Percentiles rank a stretch among this genome's conserved stretches.
Conservation (phyloP, 1,140 invertebrate genomes). For the Drosophila guanche region DNA sequence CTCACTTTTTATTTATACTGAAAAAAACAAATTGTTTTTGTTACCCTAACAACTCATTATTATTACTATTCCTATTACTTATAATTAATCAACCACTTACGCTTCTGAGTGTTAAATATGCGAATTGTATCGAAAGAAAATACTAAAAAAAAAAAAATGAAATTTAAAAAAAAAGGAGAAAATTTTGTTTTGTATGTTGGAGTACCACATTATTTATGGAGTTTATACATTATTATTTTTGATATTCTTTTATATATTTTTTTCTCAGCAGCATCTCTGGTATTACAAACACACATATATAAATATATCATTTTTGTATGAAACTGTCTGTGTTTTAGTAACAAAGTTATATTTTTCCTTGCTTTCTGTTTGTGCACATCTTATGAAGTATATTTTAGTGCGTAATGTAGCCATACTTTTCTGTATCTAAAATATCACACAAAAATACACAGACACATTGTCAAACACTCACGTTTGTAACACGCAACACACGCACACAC, state of each 20-base stretch:
- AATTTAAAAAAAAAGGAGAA: constrained; percentile 24
- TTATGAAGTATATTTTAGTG: constrained; percentile 49
- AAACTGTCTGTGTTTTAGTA: constrained; percentile 63
- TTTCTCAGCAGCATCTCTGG: constrained; percentile 24
- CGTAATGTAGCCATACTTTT: constrained; percentile 51
- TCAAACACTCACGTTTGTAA: neutral
- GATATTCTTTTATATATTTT: constrained; percentile 14
- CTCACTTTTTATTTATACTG: constrained; percentile 71
- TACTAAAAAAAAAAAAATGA: constrained; percentile 27
- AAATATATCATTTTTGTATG: constrained; percentile 22
- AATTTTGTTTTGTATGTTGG: constrained; percentile 31
- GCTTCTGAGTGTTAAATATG: constrained; percentile 40
- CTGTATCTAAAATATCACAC: constrained; percentile 57
- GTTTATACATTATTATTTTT: constrained; percentile 39
- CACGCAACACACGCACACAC: constrained; percentile 13
- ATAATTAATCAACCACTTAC: constrained; percentile 41
- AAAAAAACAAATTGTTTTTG: constrained; percentile 71
- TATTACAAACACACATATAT: constrained; percentile 25
- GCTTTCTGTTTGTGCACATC: constrained; percentile 38
- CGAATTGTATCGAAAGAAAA: constrained; percentile 39
- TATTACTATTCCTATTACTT: constrained; percentile 36
- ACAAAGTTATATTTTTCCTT: constrained; percentile 20
- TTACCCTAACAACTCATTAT: constrained; percentile 37
- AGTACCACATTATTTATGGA: constrained; percentile 30
- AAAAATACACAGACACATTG: constrained; percentile 20